Evolutionary conservation across 2,113 vertebrate species (phyloP).

Genomic region (Prunella himalayana): DNA sequence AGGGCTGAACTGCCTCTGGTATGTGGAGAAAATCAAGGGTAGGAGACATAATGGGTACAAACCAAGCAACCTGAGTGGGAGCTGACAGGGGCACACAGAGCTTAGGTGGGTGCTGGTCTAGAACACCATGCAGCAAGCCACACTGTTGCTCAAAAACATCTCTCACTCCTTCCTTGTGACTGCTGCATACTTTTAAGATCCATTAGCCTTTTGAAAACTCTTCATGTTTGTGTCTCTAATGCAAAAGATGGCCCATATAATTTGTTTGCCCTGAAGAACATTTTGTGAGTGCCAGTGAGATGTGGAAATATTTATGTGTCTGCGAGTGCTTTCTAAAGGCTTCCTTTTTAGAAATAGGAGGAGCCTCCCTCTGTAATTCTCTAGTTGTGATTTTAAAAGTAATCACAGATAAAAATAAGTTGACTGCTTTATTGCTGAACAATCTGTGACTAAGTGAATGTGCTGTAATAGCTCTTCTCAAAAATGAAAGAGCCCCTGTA

Average conservation of each 20-base stretch:
- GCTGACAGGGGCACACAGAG: background rate
- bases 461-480: background rate
- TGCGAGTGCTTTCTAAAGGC: background rate
- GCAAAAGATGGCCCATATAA: background rate
- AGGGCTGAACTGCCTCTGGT: background rate
- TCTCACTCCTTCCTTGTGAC: background rate
- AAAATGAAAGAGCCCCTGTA: background rate
- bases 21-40: background rate
- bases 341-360: background rate
- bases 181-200: background rate
- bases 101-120: background rate
- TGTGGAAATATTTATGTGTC: background rate
- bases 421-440: background rate
- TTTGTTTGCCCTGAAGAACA: background rate
- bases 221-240: background rate
- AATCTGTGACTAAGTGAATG: background rate
- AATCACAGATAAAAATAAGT: conserved; percentile 9
- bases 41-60: background rate
- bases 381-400: background rate
- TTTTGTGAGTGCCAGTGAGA: background rate
- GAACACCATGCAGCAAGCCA: background rate
- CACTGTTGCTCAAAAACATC: background rate
- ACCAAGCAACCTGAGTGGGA: background rate
- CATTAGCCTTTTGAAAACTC: background rate
- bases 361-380: background rate